Conservation (phyloP, 53 echinoderm and acorn worm genomes). For the Echinarachnius parma region DNA sequence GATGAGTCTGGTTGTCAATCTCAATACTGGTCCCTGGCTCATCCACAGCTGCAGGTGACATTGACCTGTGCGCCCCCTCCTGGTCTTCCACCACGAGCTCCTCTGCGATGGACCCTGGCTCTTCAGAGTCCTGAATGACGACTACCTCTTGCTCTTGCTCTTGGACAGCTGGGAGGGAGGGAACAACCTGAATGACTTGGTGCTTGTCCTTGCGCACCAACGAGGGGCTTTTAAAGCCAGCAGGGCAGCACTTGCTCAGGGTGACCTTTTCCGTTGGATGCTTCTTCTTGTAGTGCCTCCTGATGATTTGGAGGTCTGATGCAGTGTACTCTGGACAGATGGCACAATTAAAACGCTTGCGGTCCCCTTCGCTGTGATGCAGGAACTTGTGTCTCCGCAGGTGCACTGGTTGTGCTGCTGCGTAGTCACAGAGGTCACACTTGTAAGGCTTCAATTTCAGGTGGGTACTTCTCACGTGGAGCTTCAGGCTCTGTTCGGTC, state of each 20-base stretch:
- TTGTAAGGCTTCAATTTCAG: conserved; percentile 26
- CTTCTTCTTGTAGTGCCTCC: conserved; percentile 38
- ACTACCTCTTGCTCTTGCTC: too few species aligned
- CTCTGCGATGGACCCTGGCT: background rate
- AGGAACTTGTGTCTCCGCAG: conserved; percentile 19
- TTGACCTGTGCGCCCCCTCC: conserved; percentile 6
- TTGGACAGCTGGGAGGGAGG: conserved; percentile 5
- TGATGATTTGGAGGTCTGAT: conserved; percentile 23
- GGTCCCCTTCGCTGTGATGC: conserved; percentile 20
- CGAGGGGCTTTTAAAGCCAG: background rate
- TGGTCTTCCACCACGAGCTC: background rate
- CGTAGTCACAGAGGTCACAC: conserved; percentile 27
- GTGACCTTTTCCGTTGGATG: conserved; percentile 23
- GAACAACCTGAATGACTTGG: conserved; percentile 45
- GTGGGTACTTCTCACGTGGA: conserved; percentile 26
- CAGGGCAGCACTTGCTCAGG: conserved; percentile 22
- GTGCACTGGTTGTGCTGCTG: conserved; percentile 41
- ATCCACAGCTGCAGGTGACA: background rate
- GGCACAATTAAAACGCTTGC: conserved; percentile 15
- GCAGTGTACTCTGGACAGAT: conserved; percentile 48
- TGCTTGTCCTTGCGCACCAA: conserved; percentile 24
- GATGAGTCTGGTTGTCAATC: conserved; percentile 2
- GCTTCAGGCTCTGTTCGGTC: conserved; percentile 32
- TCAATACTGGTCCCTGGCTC: too few species aligned
- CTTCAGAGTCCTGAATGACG: too few species aligned